Conservation (phyloP, 2,888 invertebrate genomes). For the Conops quadrifasciatus region DNA sequence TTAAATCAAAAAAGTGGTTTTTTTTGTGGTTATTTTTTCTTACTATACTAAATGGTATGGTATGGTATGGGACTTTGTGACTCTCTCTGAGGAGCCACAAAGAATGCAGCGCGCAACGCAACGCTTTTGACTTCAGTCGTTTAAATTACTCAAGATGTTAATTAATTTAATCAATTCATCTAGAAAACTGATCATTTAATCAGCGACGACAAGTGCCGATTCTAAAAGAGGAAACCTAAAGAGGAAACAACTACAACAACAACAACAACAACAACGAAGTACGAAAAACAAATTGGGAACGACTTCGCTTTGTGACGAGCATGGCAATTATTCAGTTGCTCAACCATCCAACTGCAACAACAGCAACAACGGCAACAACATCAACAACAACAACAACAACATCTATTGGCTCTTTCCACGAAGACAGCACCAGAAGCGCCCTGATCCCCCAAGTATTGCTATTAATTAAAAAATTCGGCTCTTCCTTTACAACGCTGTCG, state of each 20-base stretch:
- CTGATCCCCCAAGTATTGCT: conserved; percentile 14
- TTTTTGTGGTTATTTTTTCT: no score
- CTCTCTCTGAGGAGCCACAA: no score
- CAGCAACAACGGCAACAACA: conserved; percentile 27
- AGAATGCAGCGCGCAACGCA: no score
- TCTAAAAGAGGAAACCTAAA: conserved; percentile 27
- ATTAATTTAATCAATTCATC: conserved; percentile 52
- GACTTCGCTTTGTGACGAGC: conserved; percentile 36
- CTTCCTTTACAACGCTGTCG: conserved; percentile 1
- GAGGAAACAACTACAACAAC: neutral
- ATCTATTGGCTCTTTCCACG: neutral
- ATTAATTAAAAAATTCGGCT: conserved; percentile 32
- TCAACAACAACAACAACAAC: conserved; percentile 12
- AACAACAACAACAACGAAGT: conserved; percentile 1
- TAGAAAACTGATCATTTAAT: conserved; percentile 41
- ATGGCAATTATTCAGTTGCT: conserved; percentile 24
- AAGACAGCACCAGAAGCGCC: no score
- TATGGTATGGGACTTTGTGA: no score
- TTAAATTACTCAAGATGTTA: conserved; percentile 49
- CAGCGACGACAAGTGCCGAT: conserved; percentile 20
- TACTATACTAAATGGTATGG: no score
- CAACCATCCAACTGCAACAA: conserved; percentile 22
- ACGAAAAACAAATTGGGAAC: conserved; percentile 28
- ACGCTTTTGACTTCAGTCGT: conserved; percentile 41
- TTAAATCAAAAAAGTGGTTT: no score